Evolutionary conservation across 2,113 vertebrate genomes (phyloP).

Genomic region (Sterrhoptilus dennistouni): DNA sequence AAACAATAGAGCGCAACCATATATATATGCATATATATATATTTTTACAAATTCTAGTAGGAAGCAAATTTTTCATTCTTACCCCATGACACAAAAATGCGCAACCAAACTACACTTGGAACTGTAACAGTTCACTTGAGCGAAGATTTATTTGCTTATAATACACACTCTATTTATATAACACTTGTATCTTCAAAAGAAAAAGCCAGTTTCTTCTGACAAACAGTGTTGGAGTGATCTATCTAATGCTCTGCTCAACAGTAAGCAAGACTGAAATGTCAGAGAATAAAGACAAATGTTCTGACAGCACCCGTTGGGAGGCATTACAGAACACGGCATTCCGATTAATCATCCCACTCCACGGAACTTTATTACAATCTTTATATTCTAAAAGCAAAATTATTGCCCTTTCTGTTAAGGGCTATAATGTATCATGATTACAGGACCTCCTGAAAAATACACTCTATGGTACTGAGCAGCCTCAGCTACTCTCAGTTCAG

Average conservation of each 20-base stretch:
- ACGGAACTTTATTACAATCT: neutral
- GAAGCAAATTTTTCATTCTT: neutral
- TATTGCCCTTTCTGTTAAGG: neutral
- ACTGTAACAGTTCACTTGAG: neutral
- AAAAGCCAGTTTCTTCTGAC: neutral
- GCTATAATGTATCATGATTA: neutral
- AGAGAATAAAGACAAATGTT: neutral
- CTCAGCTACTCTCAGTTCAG: neutral
- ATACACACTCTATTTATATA: neutral
- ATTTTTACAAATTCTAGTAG: neutral
- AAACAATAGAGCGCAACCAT: neutral
- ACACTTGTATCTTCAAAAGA: neutral
- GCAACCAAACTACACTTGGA: neutral
- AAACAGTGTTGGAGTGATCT: neutral
- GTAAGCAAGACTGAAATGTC: neutral
- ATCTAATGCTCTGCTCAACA: neutral
- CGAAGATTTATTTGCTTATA: slow-evolving; percentile 3
- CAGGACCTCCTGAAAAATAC: neutral
- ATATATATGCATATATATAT: too few species aligned
- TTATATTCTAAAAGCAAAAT: neutral
- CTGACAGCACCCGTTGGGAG: neutral
- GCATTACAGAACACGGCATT: neutral
- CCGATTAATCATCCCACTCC: neutral
- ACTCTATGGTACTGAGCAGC: neutral
- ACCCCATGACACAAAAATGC: neutral